Base-by-base conservation (phyloP, 2,113 vertebrate genomes). In the Nicator chloris region DNA sequence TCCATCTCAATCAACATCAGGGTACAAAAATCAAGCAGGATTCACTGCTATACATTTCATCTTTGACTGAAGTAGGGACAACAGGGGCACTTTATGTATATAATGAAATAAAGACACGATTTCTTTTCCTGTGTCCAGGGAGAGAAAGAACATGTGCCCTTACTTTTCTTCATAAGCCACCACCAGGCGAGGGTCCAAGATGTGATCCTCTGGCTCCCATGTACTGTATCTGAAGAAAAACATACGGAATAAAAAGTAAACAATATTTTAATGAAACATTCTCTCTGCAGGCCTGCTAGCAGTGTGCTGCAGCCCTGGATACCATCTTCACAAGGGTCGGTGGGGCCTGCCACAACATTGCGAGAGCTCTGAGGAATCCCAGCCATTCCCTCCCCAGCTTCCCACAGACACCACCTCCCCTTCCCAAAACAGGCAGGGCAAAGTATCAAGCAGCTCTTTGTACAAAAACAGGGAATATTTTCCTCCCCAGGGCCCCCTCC, bases 121-220 rank as follows among this genome's bases (percentile, higher is more conserved):
- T 81, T 91, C 44, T 61, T 81, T 56, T 54, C 75, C 39, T 37
- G 39, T 23, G n/a, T 69, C 57, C 42, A 40, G 4, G 15, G 20
- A 90, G 53, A 80, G 44, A 73, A 69, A 80, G 59, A 95, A 71
- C 27, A 86, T 4, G 37, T 2, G 14, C 59, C 96, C 99, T 99
- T 98, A 99, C 99, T 99, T 99, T 97, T 99, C 99, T 96, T 99
- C 99, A 33, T 99, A 99, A 93, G 99, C 99, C 97, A 99, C 97
- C 82, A 99, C 99, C 69, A 99, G 98, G 80, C 99, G 99, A n/a
- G 99, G 99, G 97, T 99, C 99, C 98, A 99, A 96, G 96, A 99
- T 99, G 94, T 99, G 99, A 79, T 99, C 99, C 90, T 99, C 99
- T 15, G 99, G 99, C 96, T 99, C 99, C 99, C 99, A 99, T 4